phyloP scores from a whole-genome alignment of 2,113 vertebrate species.

The Phrynosoma platyrhinos region DNA sequence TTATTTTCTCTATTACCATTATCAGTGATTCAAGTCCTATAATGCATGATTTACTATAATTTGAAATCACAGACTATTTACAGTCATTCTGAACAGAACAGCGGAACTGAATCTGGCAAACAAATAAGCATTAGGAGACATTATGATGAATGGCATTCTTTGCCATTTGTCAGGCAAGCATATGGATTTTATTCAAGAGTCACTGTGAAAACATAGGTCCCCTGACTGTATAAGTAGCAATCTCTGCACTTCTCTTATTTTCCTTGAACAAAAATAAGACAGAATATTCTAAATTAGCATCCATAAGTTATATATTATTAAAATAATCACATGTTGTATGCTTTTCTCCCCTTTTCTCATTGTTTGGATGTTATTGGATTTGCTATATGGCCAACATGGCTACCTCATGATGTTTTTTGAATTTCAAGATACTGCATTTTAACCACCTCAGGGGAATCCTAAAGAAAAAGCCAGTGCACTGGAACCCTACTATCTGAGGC shows the following conservation, averaged over 20 bases:
- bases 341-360: neutral
- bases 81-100: slow-evolving; percentile 47
- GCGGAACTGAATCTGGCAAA: slow-evolving; percentile 49
- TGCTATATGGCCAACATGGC: too few relatives aligned
- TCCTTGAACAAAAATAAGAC: neutral
- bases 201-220: slow-evolving; percentile 54
- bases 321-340: slow-evolving; percentile 40
- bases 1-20: slow-evolving; percentile 50
- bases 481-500: too few relatives aligned
- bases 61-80: slow-evolving; percentile 57
- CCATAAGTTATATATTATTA: slow-evolving; percentile 34
- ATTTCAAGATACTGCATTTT: too few relatives aligned
- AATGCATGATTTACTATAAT: slow-evolving; percentile 39
- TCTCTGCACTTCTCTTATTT: slow-evolving; percentile 48
- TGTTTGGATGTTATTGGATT: too few relatives aligned
- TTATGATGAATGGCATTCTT: slow-evolving; percentile 55
- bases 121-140: slow-evolving; percentile 45
- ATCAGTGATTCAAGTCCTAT: slow-evolving; percentile 39
- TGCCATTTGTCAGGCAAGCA: slow-evolving; percentile 54
- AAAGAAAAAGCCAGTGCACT: too few relatives aligned
- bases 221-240: slow-evolving; percentile 59
- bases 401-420: too few relatives aligned
- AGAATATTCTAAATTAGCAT: slow-evolving; percentile 35
- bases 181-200: slow-evolving; percentile 66
- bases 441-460: too few relatives aligned